These are phyloP conservation scores for Strigamia transsilvanica DNA, from an alignment of 2,888 invertebrate species.

Conservation along the genomic window DNA sequence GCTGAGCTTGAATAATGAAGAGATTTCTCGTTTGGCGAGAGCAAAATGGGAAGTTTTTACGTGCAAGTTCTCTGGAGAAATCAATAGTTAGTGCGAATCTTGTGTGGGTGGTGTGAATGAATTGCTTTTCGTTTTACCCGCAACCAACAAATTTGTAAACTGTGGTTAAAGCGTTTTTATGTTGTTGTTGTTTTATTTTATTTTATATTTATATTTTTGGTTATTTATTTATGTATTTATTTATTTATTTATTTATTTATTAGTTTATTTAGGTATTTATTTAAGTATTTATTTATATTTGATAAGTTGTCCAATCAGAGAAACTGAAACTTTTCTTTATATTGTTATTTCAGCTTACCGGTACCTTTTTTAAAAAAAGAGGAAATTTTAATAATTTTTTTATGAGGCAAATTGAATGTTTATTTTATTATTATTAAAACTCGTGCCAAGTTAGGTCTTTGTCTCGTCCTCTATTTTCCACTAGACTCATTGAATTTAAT, in stretches of 20 bases:
- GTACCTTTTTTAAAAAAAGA: not conserved
- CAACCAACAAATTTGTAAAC: conserved; percentile 36
- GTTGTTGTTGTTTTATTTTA: not conserved
- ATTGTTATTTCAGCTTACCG: no score
- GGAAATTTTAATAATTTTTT: not conserved
- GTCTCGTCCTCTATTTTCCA: not conserved
- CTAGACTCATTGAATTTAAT: conserved; percentile 28
- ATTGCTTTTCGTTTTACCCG: conserved; percentile 19
- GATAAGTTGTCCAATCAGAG: no score
- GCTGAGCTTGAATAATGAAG: conserved; percentile 45
- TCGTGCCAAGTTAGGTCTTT: not conserved
- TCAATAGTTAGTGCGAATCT: conserved; percentile 34
- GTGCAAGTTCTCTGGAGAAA: conserved; percentile 45
- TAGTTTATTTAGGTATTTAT: no score
- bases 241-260: not conserved
- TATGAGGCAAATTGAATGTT: conserved; percentile 5
- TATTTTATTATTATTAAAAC: not conserved
- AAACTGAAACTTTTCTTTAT: no score
- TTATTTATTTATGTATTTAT: not conserved
- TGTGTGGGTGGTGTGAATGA: conserved; percentile 18
- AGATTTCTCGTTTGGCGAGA: conserved; percentile 33
- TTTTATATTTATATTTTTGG: not conserved
- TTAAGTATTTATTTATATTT: not conserved
- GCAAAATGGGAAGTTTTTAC: conserved; percentile 24
- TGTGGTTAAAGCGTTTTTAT: conserved; percentile 37